These are phyloP conservation scores for Elgonia sp. DNA, from an alignment of 2,888 invertebrate genomes.

Conservation along the genomic window DNA sequence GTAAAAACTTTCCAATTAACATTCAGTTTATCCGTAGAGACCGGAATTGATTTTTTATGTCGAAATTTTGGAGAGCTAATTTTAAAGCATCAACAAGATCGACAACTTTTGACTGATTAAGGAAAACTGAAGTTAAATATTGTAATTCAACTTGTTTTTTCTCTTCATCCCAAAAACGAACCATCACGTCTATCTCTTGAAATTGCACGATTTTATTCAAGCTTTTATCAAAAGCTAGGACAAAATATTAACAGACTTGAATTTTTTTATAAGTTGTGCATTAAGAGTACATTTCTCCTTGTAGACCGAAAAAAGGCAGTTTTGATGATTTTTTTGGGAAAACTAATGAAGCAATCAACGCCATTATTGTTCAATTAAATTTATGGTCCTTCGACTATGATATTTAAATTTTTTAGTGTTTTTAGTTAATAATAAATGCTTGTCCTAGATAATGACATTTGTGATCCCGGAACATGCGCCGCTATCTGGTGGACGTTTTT, in stretches of 20 bases:
- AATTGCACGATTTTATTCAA: constrained; percentile 76
- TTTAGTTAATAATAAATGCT: too few relatives aligned
- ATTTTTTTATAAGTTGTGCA: constrained; percentile 47
- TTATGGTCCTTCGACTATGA: too few relatives aligned
- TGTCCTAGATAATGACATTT: too few relatives aligned
- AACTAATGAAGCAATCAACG: too few relatives aligned
- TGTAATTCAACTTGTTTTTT: constrained; percentile 68
- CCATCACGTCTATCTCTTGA: constrained; percentile 79
- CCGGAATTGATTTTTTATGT: not conserved
- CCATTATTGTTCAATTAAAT: too few relatives aligned
- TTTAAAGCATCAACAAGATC: constrained; percentile 64
- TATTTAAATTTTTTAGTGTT: too few relatives aligned
- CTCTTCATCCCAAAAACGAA: constrained; percentile 78
- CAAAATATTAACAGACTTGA: constrained; percentile 35
- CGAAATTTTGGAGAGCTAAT: not conserved
- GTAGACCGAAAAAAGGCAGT: too few relatives aligned
- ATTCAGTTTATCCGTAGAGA: not conserved
- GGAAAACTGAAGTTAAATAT: constrained; percentile 78
- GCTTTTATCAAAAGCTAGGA: constrained; percentile 76
- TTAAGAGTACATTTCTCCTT: too few relatives aligned
- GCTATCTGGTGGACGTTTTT: too few relatives aligned
- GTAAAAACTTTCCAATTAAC: not conserved
- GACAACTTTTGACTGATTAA: constrained; percentile 69
- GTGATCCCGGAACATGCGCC: too few relatives aligned
- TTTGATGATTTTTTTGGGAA: too few relatives aligned